Base-by-base conservation (phyloP, 2,888 invertebrate genomes). In the Abrostola tripartita region DNA sequence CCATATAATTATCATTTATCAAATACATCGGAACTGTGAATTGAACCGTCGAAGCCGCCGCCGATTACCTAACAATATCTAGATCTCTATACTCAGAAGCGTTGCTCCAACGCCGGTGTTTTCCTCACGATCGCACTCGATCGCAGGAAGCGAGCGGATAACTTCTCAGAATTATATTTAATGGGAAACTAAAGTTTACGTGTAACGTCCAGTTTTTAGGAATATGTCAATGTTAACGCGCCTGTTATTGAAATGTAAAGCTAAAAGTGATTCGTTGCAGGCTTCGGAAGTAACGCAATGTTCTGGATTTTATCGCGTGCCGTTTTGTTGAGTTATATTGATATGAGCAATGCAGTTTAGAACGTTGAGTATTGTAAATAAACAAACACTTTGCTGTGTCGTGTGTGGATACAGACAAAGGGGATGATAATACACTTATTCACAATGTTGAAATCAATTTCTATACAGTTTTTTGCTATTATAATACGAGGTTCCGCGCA, bases 201-300 rank as follows among this genome's bases (percentile, higher is more conserved):
- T 57, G 56, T 47, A 71, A 52, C 60, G 47, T 54, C 5, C 37
- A 61, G 42, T 52, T 72, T 63, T 72, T 73, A 24, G 37, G 55
- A 55, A 65, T 53, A 73, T 73, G 63, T 68, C 64, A 73, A 72
- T 72, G 73, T 72, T 72, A 72, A 73, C 55, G 7, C 52, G 47
- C 36, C 24, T 24, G 24, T 49, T 47, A 36, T 44, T 49, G 54
- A 52, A 58, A 68, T 44, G 14, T 7, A 24, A 24, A n/a, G 11
- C n/a, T 14, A 14, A 9, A 47, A 9, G 8, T 37, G 71, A 71
- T 52, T 37, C 6, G 24, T 37, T 14, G 37, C 68, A 58, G 1
- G 40, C 51, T 52, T 58, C 44, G 36, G 52, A 58, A 61, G 60
- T 55, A 10, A 47, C 44, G 38, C 51, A 60, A 49, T 37, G 50